Conservation (phyloP, 2,888 invertebrate genomes). For the Yponomeuta sedellus region DNA sequence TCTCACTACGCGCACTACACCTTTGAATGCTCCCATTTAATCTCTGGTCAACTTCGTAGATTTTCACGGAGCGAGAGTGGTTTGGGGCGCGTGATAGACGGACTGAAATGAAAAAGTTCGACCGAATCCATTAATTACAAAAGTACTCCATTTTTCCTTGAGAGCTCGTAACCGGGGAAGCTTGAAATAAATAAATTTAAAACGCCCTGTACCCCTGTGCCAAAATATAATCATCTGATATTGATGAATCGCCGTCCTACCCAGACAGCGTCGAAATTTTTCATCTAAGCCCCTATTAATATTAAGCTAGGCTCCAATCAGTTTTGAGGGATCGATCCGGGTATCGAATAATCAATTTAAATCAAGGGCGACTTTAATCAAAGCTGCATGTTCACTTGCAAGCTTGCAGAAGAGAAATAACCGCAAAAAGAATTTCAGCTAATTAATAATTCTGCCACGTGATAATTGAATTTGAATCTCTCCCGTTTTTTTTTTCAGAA, state of each 20-base stretch:
- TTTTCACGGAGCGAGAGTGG: not conserved
- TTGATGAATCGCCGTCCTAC: conserved; percentile 39
- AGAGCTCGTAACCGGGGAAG: conserved; percentile 35
- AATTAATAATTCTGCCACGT: too few relatives aligned
- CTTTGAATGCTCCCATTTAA: not conserved
- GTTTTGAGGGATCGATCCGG: not conserved
- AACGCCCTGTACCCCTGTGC: conserved; percentile 24
- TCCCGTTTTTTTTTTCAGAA: too few relatives aligned
- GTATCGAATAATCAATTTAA: not conserved
- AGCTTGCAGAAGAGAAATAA: too few relatives aligned
- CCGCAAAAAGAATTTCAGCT: too few relatives aligned
- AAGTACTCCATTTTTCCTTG: conserved; percentile 33
- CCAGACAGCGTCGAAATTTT: conserved; percentile 17
- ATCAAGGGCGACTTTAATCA: too few relatives aligned
- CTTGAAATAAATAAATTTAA: conserved; percentile 41
- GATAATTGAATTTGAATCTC: too few relatives aligned
- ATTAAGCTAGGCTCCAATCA: not conserved
- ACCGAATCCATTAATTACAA: conserved; percentile 37
- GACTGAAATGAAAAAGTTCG: not conserved
- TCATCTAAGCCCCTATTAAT: not conserved
- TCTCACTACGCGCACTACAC: not conserved
- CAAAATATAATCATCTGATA: conserved; percentile 39
- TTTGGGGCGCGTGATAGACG: not conserved
- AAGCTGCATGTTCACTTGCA: too few relatives aligned
- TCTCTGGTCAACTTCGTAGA: not conserved